Evolutionary conservation across 2,888 invertebrate species (phyloP).

Genomic region (Lasioglossum pauxillum): DNA sequence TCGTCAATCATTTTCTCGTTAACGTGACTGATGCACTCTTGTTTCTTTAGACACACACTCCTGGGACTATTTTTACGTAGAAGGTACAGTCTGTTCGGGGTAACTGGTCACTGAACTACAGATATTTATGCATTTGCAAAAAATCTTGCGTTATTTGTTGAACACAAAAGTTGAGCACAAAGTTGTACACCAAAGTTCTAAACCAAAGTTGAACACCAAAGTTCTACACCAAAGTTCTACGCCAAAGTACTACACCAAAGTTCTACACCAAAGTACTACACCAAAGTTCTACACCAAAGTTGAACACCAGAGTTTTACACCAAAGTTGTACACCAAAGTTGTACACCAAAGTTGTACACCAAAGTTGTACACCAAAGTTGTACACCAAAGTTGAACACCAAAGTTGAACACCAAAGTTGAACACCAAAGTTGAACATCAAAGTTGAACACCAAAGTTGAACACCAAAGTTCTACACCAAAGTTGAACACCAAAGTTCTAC

Average conservation of each 20-base stretch:
- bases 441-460: too few species aligned
- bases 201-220: not conserved
- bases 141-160: not conserved
- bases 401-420: too few species aligned
- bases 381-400: too few species aligned
- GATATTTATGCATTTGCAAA: not conserved
- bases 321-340: not conserved
- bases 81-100: not conserved
- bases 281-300: not conserved
- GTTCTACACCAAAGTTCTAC: too few species aligned
- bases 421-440: too few species aligned
- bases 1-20: constrained; percentile 31
- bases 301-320: not conserved
- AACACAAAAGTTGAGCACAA: not conserved
- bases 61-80: not conserved
- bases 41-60: not conserved
- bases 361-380: too few species aligned
- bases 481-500: not conserved
- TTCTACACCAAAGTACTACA: too few species aligned
- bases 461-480: too few species aligned
- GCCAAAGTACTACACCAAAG: too few species aligned
- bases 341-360: not conserved
- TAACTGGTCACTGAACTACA: not conserved
- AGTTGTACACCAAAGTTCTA: not conserved
- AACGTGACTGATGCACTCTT: constrained; percentile 1